Evolutionary conservation across 2,797 vertebrate genomes (phyloP), one percentile per base, ranked within the genome.

Genomic region (Crocodylus rhombifer): DNA sequence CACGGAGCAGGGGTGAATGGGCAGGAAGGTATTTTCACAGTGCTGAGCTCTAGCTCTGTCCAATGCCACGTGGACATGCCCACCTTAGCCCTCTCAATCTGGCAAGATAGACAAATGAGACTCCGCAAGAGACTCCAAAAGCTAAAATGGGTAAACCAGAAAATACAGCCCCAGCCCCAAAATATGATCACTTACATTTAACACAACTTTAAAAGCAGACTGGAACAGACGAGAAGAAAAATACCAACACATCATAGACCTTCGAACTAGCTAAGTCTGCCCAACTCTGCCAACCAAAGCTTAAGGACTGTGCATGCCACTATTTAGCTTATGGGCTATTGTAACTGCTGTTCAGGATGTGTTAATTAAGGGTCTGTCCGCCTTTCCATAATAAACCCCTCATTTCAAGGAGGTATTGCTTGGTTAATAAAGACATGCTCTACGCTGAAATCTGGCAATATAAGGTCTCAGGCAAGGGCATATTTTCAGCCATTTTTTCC

Each of bases 301-400:
- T 71, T 3, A 5, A 58, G 30, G 80, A 65, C 82, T 78, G 75
- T 55, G 18, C 4, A 2, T 6, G 3, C 36, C 2, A 2, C 33
- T 23, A 33, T 86, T 78, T 69, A 33, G 20, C 69, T 89, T 7
- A 20, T 1, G 74, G 42, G 91, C 84, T 69, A 55, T 13, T 62
- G 83, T 51, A 65, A 12, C 58, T 79, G 87, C 77, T 64, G 16
- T 18, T 75, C 4, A 63, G 4, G 7, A n/a, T 0, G 20, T 1
- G 55, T 36, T 55, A 30, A 84, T 28, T 57, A 51, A 61, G 81
- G 42, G 33, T 36, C 33, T 83, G 51, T 92, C 86, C 91, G 88
- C 76, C 5, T 89, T 91, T 91, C 77, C 92, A 91, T 14, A 56
- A 1, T 65, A 86, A 91, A 61, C 73, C 61, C 78, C 71, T 90